Evolutionary conservation across 2,797 vertebrate genomes (phyloP).

Genomic region (Pachyuromys duprasi): DNA sequence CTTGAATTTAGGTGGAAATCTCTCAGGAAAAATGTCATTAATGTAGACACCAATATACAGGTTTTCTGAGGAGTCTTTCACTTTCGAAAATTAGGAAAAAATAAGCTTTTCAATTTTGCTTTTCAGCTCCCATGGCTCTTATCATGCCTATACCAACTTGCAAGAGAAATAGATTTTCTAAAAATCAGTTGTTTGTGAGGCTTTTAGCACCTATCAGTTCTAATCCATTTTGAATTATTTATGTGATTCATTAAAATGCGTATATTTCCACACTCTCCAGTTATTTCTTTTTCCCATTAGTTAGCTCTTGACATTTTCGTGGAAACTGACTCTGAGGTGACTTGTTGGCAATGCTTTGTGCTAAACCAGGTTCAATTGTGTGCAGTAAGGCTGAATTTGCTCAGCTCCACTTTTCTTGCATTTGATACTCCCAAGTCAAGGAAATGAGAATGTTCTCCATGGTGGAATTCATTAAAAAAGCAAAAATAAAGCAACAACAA

Average conservation of each 20-base stretch:
- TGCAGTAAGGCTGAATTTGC: neutral
- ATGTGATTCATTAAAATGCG: neutral
- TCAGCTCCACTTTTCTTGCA: neutral
- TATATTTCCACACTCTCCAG: neutral
- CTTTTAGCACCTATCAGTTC: neutral
- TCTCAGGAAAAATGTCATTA: neutral
- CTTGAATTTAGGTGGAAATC: neutral
- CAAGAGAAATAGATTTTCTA: neutral
- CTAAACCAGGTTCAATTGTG: neutral
- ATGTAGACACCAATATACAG: neutral
- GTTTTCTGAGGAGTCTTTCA: neutral
- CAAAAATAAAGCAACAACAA: too few relatives aligned
- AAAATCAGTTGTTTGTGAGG: neutral
- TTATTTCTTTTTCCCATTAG: neutral
- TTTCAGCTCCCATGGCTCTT: neutral
- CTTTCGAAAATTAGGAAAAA: neutral
- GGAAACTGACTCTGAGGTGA: slow-evolving; percentile 6
- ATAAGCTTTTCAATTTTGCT: neutral
- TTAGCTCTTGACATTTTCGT: slow-evolving; percentile 21
- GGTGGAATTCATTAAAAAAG: neutral
- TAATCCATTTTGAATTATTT: slow-evolving; percentile 22
- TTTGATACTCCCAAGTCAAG: neutral
- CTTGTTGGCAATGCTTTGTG: slow-evolving; percentile 30
- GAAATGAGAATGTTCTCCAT: neutral
- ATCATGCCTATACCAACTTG: neutral